phyloP scores from a whole-genome alignment of 2,888 invertebrate species.

The Polyommatus icarus region DNA sequence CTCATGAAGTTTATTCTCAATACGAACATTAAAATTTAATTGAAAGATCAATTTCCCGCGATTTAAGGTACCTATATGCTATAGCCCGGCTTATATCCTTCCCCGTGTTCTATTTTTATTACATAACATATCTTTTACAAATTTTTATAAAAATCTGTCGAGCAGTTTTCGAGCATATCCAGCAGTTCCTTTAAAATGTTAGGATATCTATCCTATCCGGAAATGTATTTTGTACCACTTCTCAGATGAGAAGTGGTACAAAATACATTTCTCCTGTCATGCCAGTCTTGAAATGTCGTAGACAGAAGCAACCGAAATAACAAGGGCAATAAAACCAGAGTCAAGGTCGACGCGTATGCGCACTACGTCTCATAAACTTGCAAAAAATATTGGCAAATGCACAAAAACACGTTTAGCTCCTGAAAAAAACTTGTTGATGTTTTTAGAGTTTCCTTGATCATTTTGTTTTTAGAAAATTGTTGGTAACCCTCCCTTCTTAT shows the following conservation, averaged over 20 bases:
- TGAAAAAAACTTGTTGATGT: neutral
- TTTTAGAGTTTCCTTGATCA: neutral
- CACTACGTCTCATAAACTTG: neutral
- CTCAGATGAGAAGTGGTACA: conserved; percentile 1
- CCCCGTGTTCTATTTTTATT: too few relatives aligned
- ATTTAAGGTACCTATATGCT: too few relatives aligned
- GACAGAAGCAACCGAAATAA: neutral
- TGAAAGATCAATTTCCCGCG: too few relatives aligned
- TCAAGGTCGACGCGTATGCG: neutral
- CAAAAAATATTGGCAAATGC: conserved; percentile 14
- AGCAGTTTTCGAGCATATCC: too few relatives aligned
- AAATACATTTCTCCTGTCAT: neutral
- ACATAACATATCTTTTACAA: too few relatives aligned
- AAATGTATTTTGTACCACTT: too few relatives aligned
- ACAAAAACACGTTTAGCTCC: neutral
- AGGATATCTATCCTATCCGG: too few relatives aligned
- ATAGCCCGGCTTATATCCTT: too few relatives aligned
- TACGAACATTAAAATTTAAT: too few relatives aligned
- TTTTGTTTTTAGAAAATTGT: neutral
- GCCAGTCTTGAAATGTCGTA: neutral
- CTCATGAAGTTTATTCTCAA: too few relatives aligned
- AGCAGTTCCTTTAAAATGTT: neutral
- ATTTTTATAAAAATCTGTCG: too few relatives aligned
- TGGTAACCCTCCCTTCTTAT: neutral
- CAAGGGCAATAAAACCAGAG: conserved; percentile 17